phyloP scores from a whole-genome alignment of 2,113 vertebrate genomes.

The Himantopus leucocephalus region DNA sequence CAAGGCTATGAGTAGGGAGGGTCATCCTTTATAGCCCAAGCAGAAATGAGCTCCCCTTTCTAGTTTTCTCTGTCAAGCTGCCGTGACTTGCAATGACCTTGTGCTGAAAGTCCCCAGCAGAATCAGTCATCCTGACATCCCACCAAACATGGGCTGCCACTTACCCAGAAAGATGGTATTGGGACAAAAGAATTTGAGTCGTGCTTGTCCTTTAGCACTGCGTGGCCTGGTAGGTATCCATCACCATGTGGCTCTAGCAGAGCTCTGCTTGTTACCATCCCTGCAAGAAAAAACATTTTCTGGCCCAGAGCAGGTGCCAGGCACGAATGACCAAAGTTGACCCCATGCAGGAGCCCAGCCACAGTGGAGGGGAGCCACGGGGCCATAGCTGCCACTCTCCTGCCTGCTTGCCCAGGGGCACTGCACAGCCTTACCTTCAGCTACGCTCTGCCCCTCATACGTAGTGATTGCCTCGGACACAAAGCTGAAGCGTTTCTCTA shows the following conservation, averaged over 20 bases:
- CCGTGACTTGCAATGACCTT: neutral
- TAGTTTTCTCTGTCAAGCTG: neutral
- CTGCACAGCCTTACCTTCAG: neutral
- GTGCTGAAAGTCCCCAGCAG: neutral
- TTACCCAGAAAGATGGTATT: neutral
- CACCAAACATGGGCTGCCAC: neutral
- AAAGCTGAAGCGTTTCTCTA: neutral
- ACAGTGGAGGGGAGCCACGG: accelerated
- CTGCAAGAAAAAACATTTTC: neutral
- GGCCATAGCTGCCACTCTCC: accelerated
- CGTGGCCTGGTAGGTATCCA: neutral
- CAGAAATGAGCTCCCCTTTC: neutral
- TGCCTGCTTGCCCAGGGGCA: neutral
- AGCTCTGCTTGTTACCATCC: neutral
- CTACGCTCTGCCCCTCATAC: accelerated
- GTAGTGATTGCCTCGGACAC: accelerated
- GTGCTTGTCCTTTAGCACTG: neutral
- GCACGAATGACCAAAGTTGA: neutral
- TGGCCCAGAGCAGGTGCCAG: neutral
- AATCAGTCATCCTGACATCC: neutral
- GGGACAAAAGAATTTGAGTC: accelerated
- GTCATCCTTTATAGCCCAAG: neutral
- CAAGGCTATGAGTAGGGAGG: neutral
- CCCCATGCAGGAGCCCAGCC: neutral
- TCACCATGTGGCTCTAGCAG: neutral